Evolutionary conservation across 1,140 invertebrate species (phyloP).

Genomic region (Tetraneura akinire): DNA sequence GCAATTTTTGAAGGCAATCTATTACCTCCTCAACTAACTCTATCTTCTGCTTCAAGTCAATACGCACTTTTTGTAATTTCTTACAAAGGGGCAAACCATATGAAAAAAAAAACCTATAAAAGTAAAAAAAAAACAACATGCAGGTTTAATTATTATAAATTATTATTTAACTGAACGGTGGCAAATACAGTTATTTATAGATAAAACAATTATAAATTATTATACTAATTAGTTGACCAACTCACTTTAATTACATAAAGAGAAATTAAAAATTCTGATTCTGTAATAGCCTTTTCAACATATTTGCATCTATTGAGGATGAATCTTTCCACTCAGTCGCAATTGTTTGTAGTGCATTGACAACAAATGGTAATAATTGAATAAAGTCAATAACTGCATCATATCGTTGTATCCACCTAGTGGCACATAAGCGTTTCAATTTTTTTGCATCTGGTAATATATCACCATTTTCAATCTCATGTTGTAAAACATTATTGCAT

Average conservation of each 20-base stretch:
- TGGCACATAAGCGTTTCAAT: background rate
- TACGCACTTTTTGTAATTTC: background rate
- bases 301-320: background rate
- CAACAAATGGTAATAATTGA: slow-evolving; percentile 4
- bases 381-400: background rate
- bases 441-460: background rate
- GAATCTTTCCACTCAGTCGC: background rate
- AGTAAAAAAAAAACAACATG: too few relatives aligned
- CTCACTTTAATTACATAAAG: background rate
- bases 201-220: too few relatives aligned
- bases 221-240: background rate
- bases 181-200: too few relatives aligned
- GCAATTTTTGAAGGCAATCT: too few relatives aligned
- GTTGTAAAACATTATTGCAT: background rate
- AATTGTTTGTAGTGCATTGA: background rate
- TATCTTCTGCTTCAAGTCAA: too few relatives aligned
- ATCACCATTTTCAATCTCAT: background rate
- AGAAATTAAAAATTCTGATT: background rate
- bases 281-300: slow-evolving; percentile 7
- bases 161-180: too few relatives aligned
- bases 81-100: slow-evolving; percentile 10
- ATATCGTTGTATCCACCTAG: background rate
- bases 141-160: background rate
- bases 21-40: too few relatives aligned
- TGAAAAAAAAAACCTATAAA: slow-evolving; percentile 18